A percentile compares a stretch with the other conserved stretches of the same genome.
phyloP scores from a whole-genome alignment of 2,113 vertebrate genomes.

The Panthera tigris region DNA sequence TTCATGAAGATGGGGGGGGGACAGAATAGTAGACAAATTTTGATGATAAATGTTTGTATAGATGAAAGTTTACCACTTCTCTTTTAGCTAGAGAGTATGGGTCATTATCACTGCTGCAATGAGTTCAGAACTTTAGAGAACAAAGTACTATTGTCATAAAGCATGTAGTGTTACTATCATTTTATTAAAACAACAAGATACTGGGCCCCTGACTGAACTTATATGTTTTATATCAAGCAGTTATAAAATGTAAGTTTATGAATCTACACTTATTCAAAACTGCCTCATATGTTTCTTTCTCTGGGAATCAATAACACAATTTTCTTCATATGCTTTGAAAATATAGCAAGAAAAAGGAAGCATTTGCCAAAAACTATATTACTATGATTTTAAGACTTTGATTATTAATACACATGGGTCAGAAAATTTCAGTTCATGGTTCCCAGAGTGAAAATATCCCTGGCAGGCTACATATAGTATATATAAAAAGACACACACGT shows the following conservation, averaged over 20 bases:
- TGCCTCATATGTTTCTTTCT: constrained; percentile 50
- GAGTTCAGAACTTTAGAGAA: neutral
- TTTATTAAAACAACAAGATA: constrained; percentile 54
- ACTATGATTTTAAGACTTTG: constrained; percentile 56
- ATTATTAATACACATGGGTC: constrained; percentile 59
- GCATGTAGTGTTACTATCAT: neutral
- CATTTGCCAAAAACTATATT: constrained; percentile 32
- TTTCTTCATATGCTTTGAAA: constrained; percentile 50
- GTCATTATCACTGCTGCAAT: constrained; percentile 14
- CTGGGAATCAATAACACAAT: neutral
- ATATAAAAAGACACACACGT: constrained; percentile 34
- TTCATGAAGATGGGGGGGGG: neutral
- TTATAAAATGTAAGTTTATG: constrained; percentile 46
- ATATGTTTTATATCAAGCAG: neutral
- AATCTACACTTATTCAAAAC: constrained; percentile 52
- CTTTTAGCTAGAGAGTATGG: neutral
- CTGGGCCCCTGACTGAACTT: neutral
- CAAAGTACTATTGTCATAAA: constrained; percentile 13
- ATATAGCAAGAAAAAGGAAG: constrained; percentile 39
- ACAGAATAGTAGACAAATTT: neutral
- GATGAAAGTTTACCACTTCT: neutral
- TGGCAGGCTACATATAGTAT: constrained; percentile 45
- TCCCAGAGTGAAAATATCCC: constrained; percentile 62
- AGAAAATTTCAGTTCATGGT: constrained; percentile 58
- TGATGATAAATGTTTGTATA: neutral